Base-by-base conservation (phyloP, 2,888 invertebrate species). In the Brenthis daphne region DNA sequence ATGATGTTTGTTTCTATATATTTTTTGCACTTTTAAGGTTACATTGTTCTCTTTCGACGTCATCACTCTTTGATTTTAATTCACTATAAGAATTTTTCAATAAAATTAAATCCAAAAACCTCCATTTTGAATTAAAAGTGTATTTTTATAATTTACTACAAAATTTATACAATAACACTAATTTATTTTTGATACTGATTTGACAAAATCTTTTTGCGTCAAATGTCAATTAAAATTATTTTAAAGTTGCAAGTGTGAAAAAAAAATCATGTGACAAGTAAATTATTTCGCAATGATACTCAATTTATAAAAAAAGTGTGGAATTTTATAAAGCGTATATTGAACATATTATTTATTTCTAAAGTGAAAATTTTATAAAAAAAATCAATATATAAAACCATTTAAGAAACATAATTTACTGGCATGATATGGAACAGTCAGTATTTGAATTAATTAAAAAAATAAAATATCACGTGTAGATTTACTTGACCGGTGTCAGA, bases 11-110 rank as follows among this genome's bases (percentile, higher is more conserved):
- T 87, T 87, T 86, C 84, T 84, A 75, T 77, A 77, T 77, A 81
- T 78, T 85, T 83, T 83, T 82, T 81, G 82, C 86, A 89, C 88
- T 87, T 88, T 89, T 88, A 89, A 82, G 89, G 88, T 92, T 90
- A 92, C 91, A 90, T 90, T 82, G 82, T 87, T 80, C 79, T 84
- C 83, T 77, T 80, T 82, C 83, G 85, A 89, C 89, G 87, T 91
- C 91, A 90, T 90, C 88, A 90, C 90, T 87, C 73, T 73, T 68
- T 75, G 76, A 64, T 76, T 74, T 68, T 68, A 79, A 76, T 79
- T 80, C 77, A 77, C 60, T 69, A 68, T 72, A 67, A 68, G 75
- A 73, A 75, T 72, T 69, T 75, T 69, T 64, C 70, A 67, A 70
- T 66, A 55, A 58, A 55, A 51, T 48, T 48, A 65, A 58, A 70